phyloP scores from a whole-genome alignment of 2,888 invertebrate species.

The Drosophila neonasuta region DNA sequence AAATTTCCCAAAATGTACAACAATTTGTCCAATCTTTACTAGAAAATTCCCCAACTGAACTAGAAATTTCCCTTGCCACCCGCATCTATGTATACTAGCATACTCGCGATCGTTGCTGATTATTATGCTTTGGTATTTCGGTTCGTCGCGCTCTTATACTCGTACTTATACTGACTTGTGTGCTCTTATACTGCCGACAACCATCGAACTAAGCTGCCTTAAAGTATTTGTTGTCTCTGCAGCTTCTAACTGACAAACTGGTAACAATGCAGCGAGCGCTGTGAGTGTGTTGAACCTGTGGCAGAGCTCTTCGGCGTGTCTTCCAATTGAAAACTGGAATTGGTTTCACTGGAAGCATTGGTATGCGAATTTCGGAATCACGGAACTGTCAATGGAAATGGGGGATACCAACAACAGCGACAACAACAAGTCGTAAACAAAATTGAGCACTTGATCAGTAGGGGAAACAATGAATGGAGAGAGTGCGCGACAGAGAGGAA shows the following conservation, averaged over 20 bases:
- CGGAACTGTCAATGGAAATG: conserved; percentile 78
- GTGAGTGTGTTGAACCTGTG: conserved; percentile 70
- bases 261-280: conserved; percentile 57
- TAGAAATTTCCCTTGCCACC: conserved; percentile 10
- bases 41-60: background rate
- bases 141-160: conserved; percentile 22
- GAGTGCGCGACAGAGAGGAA: conserved; percentile 3
- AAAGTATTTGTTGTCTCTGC: conserved; percentile 39
- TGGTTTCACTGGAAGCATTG: conserved; percentile 78
- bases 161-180: conserved; percentile 21
- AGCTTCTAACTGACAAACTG: conserved; percentile 66
- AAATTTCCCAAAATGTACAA: background rate
- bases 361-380: conserved; percentile 77
- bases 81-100: background rate
- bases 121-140: background rate
- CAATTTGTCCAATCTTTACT: background rate
- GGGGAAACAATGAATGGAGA: conserved; percentile 24
- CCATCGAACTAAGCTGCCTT: background rate
- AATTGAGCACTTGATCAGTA: conserved; percentile 76
- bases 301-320: conserved; percentile 49
- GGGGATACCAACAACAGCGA: conserved; percentile 29
- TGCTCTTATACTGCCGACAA: conserved; percentile 31
- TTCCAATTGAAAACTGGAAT: conserved; percentile 78
- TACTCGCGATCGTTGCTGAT: conserved; percentile 5
- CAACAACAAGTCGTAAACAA: conserved; percentile 56